A percentile compares a stretch with the other conserved stretches of the same genome.
phyloP scores from a whole-genome alignment of 2,888 invertebrate genomes.

The Megalurothrips usitatus region DNA sequence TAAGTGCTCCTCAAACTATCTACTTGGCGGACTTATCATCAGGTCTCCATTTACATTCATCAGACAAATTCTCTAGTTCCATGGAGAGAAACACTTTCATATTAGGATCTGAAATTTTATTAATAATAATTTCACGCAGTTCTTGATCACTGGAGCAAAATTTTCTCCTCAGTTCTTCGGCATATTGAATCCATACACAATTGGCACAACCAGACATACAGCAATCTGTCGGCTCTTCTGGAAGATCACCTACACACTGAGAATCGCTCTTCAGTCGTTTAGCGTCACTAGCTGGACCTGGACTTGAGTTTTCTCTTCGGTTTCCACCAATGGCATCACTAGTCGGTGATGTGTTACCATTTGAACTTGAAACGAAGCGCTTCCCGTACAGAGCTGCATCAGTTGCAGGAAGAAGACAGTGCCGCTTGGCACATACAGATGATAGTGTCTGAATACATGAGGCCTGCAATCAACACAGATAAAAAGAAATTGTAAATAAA shows the following conservation, averaged over 20 bases:
- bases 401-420: background rate
- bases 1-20: too few relatives aligned
- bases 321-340: background rate
- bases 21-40: background rate
- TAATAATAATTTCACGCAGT: constrained; percentile 64
- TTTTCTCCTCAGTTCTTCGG: constrained; percentile 65
- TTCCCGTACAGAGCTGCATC: background rate
- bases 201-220: constrained; percentile 90
- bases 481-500: background rate
- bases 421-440: background rate
- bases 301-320: background rate
- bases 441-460: background rate
- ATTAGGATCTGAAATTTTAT: constrained; percentile 72
- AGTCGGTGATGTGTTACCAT: background rate
- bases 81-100: constrained; percentile 75
- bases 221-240: constrained; percentile 75
- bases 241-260: constrained; percentile 42
- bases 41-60: constrained; percentile 18
- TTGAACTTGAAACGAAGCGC: background rate
- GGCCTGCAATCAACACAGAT: background rate
- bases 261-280: background rate
- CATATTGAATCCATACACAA: constrained; percentile 90
- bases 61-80: constrained; percentile 54
- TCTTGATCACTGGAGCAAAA: constrained; percentile 63
- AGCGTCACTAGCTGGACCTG: background rate